Evolutionary conservation across 2,888 invertebrate species (phyloP), one percentile per base, ranked within the genome.

Genomic region (Caenorhabditis macrosperma): DNA sequence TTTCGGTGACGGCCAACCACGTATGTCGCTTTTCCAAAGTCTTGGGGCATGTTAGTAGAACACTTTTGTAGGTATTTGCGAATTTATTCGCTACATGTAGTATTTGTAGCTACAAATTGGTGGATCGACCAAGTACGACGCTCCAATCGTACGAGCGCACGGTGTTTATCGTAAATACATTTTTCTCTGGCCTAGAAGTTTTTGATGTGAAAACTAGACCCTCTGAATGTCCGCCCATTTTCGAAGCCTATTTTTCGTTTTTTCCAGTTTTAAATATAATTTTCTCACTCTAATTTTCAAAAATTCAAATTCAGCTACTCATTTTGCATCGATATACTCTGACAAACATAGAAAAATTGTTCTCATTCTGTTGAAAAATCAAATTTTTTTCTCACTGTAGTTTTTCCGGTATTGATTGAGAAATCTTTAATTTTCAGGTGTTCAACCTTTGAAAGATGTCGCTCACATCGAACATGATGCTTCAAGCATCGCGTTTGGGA

Each of bases 401-500:
- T 20, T 17, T 44, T 48, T n/a, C 24, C 7, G 5, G 17, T 46
- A 41, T 28, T 46, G 26, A 28, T 69, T 38, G 26, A 38, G 22
- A 52, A 17, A 41, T 30, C 10, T 35, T 24, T 38, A n/a, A 54
- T 61, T 52, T 71, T 60, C 63, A 78, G 78, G 78, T 74, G 61
- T 57, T 74, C 52, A 22, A 28, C 44, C 72, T 15, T 38, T 33
- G 10, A 20, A 55, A 59, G 69, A 79, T 79, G 79, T 79, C 79
- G 17, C 52, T 79, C 68, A 64, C 79, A 74, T 79, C 79, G 33
- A 79, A 68, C 52, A 54, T 79, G 59, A 68, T 79, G 74, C 79
- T 79, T 26, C 79, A 79, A 38, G 79, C 79, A 30, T 79, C 74
- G 10, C 74, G 74, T 10, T 41, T 79, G 12, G 61, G 68, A 12